Evolutionary conservation across 2,888 invertebrate species (phyloP), one percentile per base, ranked within the genome.

Genomic region (Standfussiana lucernea): DNA sequence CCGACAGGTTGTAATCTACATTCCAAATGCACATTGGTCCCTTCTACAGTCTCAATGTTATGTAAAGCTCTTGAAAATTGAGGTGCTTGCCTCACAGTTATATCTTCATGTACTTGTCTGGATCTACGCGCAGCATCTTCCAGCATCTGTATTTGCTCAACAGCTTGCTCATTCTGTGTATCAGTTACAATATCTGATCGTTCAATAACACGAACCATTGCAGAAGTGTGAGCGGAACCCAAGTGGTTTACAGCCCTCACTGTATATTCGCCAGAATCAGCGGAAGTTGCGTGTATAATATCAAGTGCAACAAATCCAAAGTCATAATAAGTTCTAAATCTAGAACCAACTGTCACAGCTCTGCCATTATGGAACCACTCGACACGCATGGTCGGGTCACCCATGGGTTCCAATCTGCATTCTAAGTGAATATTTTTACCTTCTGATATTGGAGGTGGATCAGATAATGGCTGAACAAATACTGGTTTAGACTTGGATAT

Each of bases 291-390:
- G 92, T 99, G 99, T 83, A 99, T 98, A 80, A 99, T 99, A 91
- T 99, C 99, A 88, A 99, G 96, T 56, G 99, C 99, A 73, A 99
- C 99, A 93, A 99, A 99, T 32, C 99, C 99, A 93, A 99, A 99
- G 93, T 99, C 99, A 91, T 99, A 98, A 93, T 99, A 99, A 40
- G 99, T 99, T 92, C 98, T 98, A 97, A 99, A 99, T 91, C 99
- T 97, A 66, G 99, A 99, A 64, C 99, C 99, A 59, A 99, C 98
- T 47, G 99, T 99, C 28, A 98, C 98, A 15, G 98, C 97, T 90
- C 98, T 97, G 45, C 99, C 99, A 94, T 99, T 99, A 91, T 98
- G 99, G 97, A 98, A 99, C 99, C 99, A 99, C 95, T 99, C 98
- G 0, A 99, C 99, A 90, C 98, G 97, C 98, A 99, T 99, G 0